These are phyloP conservation scores for Marcusenius ussheri DNA, from an alignment of 2,113 vertebrate genomes.

Conservation along the genomic window DNA sequence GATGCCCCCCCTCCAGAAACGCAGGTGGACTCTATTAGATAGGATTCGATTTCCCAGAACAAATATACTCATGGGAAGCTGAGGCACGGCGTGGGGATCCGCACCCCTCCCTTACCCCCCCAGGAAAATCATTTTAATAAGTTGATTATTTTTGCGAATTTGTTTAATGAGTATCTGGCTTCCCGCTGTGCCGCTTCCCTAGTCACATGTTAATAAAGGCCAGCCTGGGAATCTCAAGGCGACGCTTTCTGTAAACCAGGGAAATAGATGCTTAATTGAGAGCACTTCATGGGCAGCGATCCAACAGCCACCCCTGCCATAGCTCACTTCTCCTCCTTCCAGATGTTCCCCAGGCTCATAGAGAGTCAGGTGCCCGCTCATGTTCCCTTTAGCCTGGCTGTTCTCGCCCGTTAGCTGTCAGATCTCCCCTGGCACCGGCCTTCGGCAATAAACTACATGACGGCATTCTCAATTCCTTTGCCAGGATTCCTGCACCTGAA, in stretches of 20 bases:
- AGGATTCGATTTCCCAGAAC: conserved; percentile 35
- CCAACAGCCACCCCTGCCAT: neutral
- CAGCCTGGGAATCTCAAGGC: conserved; percentile 23
- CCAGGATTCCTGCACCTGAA: neutral
- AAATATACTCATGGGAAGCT: conserved; percentile 59
- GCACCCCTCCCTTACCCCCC: conserved; percentile 31
- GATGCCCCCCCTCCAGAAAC: neutral
- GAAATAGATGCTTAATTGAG: conserved; percentile 19
- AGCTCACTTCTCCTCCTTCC: conserved; percentile 1
- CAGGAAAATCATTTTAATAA: conserved; percentile 54
- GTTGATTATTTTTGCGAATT: conserved; percentile 53
- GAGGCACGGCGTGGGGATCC: conserved; percentile 32
- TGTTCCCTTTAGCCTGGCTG: conserved; percentile 15
- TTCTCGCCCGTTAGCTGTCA: conserved; percentile 29
- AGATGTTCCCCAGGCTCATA: conserved; percentile 4
- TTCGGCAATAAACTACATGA: neutral
- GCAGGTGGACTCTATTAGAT: conserved; percentile 30
- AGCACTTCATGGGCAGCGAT: neutral
- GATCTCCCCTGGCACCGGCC: conserved; percentile 2
- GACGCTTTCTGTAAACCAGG: conserved; percentile 23
- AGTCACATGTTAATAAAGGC: conserved; percentile 39
- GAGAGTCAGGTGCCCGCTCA: neutral
- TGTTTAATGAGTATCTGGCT: conserved; percentile 47
- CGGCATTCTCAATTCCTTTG: neutral
- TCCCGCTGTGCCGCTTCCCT: conserved; percentile 44